Base-by-base conservation (phyloP, 37 sponge, comb jelly and placozoan genomes). In the Amphimedon queenslandica region DNA sequence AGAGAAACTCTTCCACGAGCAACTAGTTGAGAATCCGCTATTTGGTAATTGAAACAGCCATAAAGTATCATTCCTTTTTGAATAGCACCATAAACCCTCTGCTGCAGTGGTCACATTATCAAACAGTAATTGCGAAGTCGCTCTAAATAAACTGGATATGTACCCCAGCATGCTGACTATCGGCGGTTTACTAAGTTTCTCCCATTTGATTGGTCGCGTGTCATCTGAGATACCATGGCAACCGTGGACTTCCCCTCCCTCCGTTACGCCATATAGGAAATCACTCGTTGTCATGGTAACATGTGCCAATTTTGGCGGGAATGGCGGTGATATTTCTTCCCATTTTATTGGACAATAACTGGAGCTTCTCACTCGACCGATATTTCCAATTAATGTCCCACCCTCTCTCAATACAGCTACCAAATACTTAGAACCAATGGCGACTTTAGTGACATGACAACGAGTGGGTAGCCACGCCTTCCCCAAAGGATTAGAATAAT, bases 401-500 rank as follows among this genome's bases (percentile, higher is more conserved):
- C 63, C 57, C 23, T 41, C 13, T 0, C 35, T 32, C 2, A 69
- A 69, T 40, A 37, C 42, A 32, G 70, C 51, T 33, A 72, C 84
- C 28, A 84, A 55, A 29, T 58, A 77, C 2, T 37, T 30, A 3
- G 31, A 65, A 1, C 84, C 84, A 27, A 84, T 58, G 30, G 60
- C 23, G 18, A 84, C 57, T 0, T 72, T 37, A 18, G 16, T 37
- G 6, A 55, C 73, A 21, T 84, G 47, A 34, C 78, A 77, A n/a
- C 55, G 16, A 8, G 42, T 28, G 13, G 29, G 25, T 1, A n/a
- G 18, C 84, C 84, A 84, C 1, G 32, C 13, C 1, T 40, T 53
- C 0, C 84, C 84, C 33, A 67, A 30, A 42, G 84, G 84, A 29
- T 51, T 72, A 18, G 28, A 35, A 43, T 55, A n/a, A 3, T 66